Evolutionary conservation across 2,113 vertebrate species (phyloP).

Genomic region (Pterocles burchelli): DNA sequence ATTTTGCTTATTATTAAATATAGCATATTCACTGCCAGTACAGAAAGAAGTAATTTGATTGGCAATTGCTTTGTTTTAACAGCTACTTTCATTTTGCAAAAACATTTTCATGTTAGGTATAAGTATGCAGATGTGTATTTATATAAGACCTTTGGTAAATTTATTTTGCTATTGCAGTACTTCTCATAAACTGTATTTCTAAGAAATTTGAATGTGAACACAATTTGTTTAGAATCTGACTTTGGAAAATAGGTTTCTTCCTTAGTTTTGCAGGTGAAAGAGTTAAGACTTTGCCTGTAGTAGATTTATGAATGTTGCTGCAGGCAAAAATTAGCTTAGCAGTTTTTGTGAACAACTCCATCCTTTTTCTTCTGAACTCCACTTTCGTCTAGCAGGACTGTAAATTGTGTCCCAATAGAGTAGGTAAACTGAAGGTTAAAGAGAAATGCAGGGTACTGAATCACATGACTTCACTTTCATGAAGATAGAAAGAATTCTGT

Average conservation of each 20-base stretch:
- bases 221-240: background rate
- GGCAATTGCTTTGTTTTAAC: background rate
- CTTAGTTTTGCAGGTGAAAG: background rate
- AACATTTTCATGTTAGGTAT: background rate
- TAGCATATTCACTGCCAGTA: background rate
- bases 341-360: slow-evolving; percentile 13
- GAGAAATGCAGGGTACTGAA: background rate
- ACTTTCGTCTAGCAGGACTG: background rate
- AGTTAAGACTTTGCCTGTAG: background rate
- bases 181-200: background rate
- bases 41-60: background rate
- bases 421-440: background rate
- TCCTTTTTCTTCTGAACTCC: slow-evolving; percentile 29
- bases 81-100: background rate
- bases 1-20: background rate
- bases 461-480: background rate
- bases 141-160: background rate
- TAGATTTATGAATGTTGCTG: background rate
- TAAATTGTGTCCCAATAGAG: background rate
- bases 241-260: background rate
- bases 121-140: background rate
- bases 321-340: slow-evolving; percentile 40
- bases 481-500: background rate
- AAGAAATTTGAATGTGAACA: background rate
- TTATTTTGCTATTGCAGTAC: background rate